Evolutionary conservation across 2,797 vertebrate species (phyloP), one percentile per base, ranked within the genome.

Genomic region (Alcedo atthis): DNA sequence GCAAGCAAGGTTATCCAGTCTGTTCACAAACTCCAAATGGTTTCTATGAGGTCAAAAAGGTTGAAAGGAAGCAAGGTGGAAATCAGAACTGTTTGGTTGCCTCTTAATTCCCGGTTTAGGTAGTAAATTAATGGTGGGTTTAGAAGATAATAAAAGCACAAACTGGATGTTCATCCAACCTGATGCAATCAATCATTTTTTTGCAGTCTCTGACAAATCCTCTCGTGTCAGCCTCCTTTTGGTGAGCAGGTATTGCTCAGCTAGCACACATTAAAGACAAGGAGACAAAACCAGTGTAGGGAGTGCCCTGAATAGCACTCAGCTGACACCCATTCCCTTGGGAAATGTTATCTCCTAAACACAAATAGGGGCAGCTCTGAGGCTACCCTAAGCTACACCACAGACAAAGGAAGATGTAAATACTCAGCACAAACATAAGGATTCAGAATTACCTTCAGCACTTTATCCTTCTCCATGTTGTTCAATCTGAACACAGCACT

Each of bases 1-100:
- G 37, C 63, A 87, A 94, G 87, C 87, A 95, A 93, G 87, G 93
- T 87, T 93, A 94, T 76, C 24, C 61, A 59, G 59, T 26, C 16
- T 85, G 76, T 79, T 89, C 77, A 87, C 46, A 68, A 87, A 42
- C 20, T 55, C 58, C 43, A 91, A 53, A 81, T 37, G 43, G 35
- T 28, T 82, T 82, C 62, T 71, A 1, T 4, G 32, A 22, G 43
- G 73, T 87, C 43, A 53, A 92, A 93, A 89, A 43, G 46, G 49
- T 43, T 82, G 58, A 79, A 83, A 73, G 16, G 21, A 93, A 85
- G 46, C 24, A 54, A 82, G 46, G 33, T 59, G 15, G 32, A 85
- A 24, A 85, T 55, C 49, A 81, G 40, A 92, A 87, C 33, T 66
- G 15, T n/a, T 69, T 70, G 26, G 3, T 57, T 91, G 19, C 12